Evolutionary conservation across 2,797 vertebrate species (phyloP), one percentile per base, ranked within the genome.

Genomic region (Arnoldichthys spilopterus): DNA sequence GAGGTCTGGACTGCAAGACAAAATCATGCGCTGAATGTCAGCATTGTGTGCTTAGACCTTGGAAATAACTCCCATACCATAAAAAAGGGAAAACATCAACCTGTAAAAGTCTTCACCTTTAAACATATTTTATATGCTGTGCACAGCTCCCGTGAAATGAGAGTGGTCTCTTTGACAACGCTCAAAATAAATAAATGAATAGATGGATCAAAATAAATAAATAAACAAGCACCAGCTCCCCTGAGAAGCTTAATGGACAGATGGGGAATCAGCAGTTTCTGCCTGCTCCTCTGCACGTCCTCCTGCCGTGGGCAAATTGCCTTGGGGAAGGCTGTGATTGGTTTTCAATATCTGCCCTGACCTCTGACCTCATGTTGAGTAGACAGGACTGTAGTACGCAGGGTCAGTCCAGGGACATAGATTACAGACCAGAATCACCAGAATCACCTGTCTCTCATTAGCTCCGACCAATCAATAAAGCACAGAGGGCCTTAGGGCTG

Each of bases 261-360:
- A 83, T 77, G 66, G 72, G 70, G 74, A 67, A 76, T 66, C 73
- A 37, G 74, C 37, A 45, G 18, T 40, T 15, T 51, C 49, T 12
- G 20, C 47, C 4, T 26, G 67, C 51, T 56, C 37, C 58, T 24
- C 30, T 24, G 26, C 80, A 59, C 66, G 26, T n/a, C 70, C 49
- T 59, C 34, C 68, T 70, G 72, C 80, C 26, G 43, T 30, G 40
- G 11, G 47, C 74, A 84, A 82, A 83, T 82, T 75, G 62, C 70
- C 61, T 58, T 34, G 24, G 20, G 64, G 45, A 37, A n/a, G n/a
- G 24, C 59, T 28, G 51, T 74, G 72, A 82, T 77, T 74, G 75
- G 53, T 80, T 84, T 82, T 80, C 82, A 76, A 80, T 83, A 86
- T 66, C n/a, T 68, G 74, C 37, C 45, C 66, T 82, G 56, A 82